Evolutionary conservation across 2,113 vertebrate genomes (phyloP), one percentile per base, ranked within the genome.

Genomic region (Sardina pilchardus): DNA sequence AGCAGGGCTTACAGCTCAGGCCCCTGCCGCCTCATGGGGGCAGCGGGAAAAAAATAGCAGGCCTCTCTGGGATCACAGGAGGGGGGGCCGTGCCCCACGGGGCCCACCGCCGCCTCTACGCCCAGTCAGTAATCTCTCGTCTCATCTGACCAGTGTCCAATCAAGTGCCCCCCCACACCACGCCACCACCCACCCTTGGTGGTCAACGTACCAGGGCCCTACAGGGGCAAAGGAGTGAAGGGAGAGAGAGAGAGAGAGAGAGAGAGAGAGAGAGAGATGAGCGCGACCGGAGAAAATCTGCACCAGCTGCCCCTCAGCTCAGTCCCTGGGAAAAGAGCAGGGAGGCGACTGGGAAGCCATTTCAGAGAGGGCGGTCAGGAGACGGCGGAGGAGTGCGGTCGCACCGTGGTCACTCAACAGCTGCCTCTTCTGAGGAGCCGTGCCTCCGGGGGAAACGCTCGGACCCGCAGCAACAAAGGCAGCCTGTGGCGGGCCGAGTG

Each of bases 71-170:
- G 85, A 90, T 88, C 82, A 84, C 47, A 90, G 45, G 81, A 59
- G 53, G 53, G 53, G 53, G 6, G 82, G 42, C 87, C 84, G 82
- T 85, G 83, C 81, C 71, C 92, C 92, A 89, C 88, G 85, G 48
- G 1, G 85, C 83, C 87, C 85, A 91, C 91, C 94, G 89, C 89
- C 88, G 88, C 86, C 87, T 91, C 53, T 89, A 92, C 89, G 93
- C 92, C 90, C 92, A 94, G 90, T 94, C 90, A 93, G 90, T 93
- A 94, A 95, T 94, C 93, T 94, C 81, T 71, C 19, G 56, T 84
- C 83, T 59, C 53, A 59, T 59, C 92, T 93, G 94, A 93, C 93
- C 94, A 89, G 91, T 88, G 88, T 56, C 75, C 88, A 90, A 92
- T 86, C 90, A 90, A 86, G 90, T 83, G 89, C 88, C 7, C 56